These are phyloP conservation scores for Dynastes grantii DNA, from an alignment of 2,888 invertebrate genomes.

Conservation along the genomic window DNA sequence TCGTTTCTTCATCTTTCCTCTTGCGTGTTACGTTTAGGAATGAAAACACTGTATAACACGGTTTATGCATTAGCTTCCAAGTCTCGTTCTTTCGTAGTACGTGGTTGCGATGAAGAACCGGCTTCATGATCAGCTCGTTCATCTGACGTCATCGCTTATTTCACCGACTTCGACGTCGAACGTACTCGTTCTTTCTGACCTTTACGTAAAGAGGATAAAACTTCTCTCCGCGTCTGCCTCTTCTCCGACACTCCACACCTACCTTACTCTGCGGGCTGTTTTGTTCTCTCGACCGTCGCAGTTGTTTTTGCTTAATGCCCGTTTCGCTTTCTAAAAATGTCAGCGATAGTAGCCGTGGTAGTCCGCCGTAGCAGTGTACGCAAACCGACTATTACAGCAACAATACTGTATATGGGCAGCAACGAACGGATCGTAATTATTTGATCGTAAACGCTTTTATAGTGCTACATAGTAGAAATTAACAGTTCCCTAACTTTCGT, in stretches of 20 bases:
- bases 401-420: constrained; percentile 22
- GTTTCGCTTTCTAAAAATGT: constrained; percentile 54
- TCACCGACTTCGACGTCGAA: constrained; percentile 36
- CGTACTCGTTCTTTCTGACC: constrained; percentile 47
- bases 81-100: neutral
- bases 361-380: constrained; percentile 33
- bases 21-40: neutral
- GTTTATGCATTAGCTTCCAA: neutral
- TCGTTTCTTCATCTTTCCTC: too few relatives aligned
- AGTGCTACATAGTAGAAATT: constrained; percentile 13
- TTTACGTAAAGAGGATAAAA: constrained; percentile 42
- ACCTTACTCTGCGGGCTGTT: neutral
- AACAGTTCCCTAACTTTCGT: constrained; percentile 19
- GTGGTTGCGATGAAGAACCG: constrained; percentile 42
- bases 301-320: constrained; percentile 42
- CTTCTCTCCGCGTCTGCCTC: constrained; percentile 32
- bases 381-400: constrained; percentile 14
- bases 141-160: constrained; percentile 48
- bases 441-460: neutral
- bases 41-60: neutral
- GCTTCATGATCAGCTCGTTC: constrained; percentile 37
- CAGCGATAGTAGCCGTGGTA: constrained; percentile 39
- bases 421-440: constrained; percentile 8
- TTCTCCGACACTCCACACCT: constrained; percentile 11
- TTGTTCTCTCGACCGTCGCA: constrained; percentile 11